Evolutionary conservation across 1,140 invertebrate genomes (phyloP).

Genomic region (Heliconius melpomene): DNA sequence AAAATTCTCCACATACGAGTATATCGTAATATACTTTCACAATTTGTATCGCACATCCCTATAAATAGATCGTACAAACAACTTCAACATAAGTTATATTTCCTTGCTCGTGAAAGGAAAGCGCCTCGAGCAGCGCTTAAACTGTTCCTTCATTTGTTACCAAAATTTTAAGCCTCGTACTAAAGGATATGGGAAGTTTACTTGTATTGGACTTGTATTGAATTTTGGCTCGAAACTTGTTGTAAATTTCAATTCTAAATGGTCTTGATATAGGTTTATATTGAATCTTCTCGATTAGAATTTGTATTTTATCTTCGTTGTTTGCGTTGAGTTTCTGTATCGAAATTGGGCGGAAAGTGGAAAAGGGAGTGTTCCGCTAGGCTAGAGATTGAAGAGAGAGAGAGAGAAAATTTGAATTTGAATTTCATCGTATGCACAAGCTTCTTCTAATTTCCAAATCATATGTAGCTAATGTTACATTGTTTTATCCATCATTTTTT

Average conservation of each 20-base stretch:
- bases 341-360: no score
- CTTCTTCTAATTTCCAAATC: no score
- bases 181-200: constrained; percentile 13
- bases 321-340: neutral
- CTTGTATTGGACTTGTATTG: constrained; percentile 3
- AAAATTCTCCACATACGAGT: neutral
- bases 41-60: neutral
- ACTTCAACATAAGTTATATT: constrained; percentile 14
- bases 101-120: constrained; percentile 18
- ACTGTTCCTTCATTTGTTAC: constrained; percentile 24
- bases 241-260: neutral
- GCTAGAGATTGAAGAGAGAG: no score
- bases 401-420: no score
- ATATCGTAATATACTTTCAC: neutral
- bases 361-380: no score
- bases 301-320: neutral
- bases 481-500: no score
- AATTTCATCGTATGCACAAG: no score
- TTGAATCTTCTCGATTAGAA: neutral
- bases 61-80: constrained; percentile 15
- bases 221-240: constrained; percentile 3
- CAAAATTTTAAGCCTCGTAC: constrained; percentile 21
- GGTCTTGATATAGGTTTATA: neutral
- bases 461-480: no score
- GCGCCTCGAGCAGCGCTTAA: constrained; percentile 12